Evolutionary conservation across 2,888 invertebrate species (phyloP), one percentile per base, ranked within the genome.

Genomic region (Minunthozetes semirufus): DNA sequence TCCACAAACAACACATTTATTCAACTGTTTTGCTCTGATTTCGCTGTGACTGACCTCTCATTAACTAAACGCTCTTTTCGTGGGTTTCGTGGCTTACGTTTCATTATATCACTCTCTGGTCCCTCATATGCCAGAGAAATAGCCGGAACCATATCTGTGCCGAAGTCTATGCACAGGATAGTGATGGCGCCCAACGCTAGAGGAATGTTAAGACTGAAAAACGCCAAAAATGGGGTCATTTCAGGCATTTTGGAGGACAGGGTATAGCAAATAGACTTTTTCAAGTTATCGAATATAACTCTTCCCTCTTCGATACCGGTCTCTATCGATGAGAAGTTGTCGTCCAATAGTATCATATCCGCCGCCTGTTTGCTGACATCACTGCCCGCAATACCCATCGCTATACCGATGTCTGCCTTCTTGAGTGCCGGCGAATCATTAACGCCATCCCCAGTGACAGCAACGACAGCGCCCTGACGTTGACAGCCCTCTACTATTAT

Each of bases 11-110:
- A 42, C 6, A 42, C 13, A 42, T 42, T 42, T 29, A 70, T n/a
- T n/a, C n/a, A n/a, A n/a, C n/a, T n/a, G n/a, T n/a, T n/a, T n/a
- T n/a, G n/a, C n/a, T n/a, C n/a, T n/a, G n/a, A n/a, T n/a, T n/a
- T n/a, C n/a, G n/a, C n/a, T n/a, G n/a, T n/a, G n/a, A n/a, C n/a
- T n/a, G n/a, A n/a, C n/a, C n/a, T n/a, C n/a, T n/a, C n/a, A n/a
- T n/a, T n/a, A n/a, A n/a, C n/a, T n/a, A n/a, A n/a, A n/a, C n/a
- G n/a, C n/a, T n/a, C n/a, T n/a, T n/a, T n/a, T n/a, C n/a, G n/a
- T n/a, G n/a, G n/a, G 78, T 83, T 87, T 85, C 81, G 86, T 82
- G 79, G 87, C 84, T 78, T 85, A 82, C 82, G 86, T 85, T 82
- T 88, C 87, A 83, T 83, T 79, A 83, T 83, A 78, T 83, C 83